These are phyloP conservation scores for Catalaphyllia jardinei DNA, from an alignment of 64 coral and sea anemone genomes.

Conservation along the genomic window DNA sequence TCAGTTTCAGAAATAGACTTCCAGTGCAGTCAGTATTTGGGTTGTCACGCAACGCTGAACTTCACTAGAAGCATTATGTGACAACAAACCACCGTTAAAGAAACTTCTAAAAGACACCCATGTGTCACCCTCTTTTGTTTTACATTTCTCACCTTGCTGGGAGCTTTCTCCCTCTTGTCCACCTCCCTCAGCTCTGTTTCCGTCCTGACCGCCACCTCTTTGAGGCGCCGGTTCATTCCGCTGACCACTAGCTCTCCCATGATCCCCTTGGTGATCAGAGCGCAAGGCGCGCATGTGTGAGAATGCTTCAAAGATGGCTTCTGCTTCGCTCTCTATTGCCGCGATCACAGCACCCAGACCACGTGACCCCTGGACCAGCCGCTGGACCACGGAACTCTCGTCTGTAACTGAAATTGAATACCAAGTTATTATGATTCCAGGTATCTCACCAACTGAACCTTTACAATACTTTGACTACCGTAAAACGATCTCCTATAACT, in stretches of 20 bases:
- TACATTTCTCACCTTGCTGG: conserved; percentile 1
- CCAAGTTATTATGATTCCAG: neutral
- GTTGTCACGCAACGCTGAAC: too few relatives aligned
- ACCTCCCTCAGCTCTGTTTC: conserved; percentile 25
- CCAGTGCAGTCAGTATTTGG: neutral
- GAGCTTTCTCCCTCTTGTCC: conserved; percentile 20
- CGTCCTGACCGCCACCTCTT: neutral
- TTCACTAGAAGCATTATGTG: too few relatives aligned
- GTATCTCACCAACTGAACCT: neutral
- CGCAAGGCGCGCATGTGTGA: conserved; percentile 69
- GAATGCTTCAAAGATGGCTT: conserved; percentile 92
- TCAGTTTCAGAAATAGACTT: neutral
- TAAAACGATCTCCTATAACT: too few relatives aligned
- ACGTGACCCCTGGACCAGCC: conserved; percentile 70
- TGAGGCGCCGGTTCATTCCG: conserved; percentile 38
- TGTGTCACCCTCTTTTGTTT: too few relatives aligned
- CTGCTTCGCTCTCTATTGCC: conserved; percentile 86
- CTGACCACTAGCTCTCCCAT: conserved; percentile 16
- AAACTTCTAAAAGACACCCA: too few relatives aligned
- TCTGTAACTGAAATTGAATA: conserved; percentile 32
- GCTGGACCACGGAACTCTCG: conserved; percentile 55
- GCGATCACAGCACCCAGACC: conserved; percentile 94
- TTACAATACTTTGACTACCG: too few relatives aligned
- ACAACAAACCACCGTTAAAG: too few relatives aligned
- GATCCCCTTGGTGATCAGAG: conserved; percentile 25